Evolutionary conservation across 2,888 invertebrate genomes (phyloP).

Genomic region (Schrankia costaestrigalis): DNA sequence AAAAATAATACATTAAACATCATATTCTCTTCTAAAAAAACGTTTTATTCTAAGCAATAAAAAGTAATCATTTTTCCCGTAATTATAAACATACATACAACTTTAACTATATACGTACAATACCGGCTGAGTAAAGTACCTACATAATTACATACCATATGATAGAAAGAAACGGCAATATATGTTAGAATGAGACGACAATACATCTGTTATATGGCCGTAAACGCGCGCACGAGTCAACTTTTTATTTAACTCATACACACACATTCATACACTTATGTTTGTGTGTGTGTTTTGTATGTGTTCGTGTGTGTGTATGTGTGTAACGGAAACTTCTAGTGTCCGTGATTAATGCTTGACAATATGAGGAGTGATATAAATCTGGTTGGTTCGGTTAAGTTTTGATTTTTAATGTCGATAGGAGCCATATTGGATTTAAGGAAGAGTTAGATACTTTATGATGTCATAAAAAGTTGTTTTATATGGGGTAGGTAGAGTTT

Average conservation of each 20-base stretch:
- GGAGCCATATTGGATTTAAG: no score
- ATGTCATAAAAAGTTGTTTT: no score
- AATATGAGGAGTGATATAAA: slow-evolving; percentile 42
- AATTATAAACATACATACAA: slow-evolving; percentile 19
- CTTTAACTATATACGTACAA: slow-evolving; percentile 20
- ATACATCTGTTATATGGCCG: slow-evolving; percentile 54
- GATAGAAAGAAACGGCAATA: slow-evolving; percentile 26
- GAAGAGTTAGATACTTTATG: no score
- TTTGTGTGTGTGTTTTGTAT: background rate
- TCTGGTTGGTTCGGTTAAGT: slow-evolving; percentile 21
- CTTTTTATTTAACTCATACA: slow-evolving; percentile 55
- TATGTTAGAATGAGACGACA: slow-evolving; percentile 32
- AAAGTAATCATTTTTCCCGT: slow-evolving; percentile 28
- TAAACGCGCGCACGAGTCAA: slow-evolving; percentile 57
- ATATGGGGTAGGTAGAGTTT: no score
- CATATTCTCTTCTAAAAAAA: no score
- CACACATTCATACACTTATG: slow-evolving; percentile 16
- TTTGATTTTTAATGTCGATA: slow-evolving; percentile 13
- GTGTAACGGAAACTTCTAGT: slow-evolving; percentile 66
- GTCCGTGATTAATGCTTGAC: slow-evolving; percentile 55
- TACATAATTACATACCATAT: slow-evolving; percentile 48
- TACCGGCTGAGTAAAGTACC: slow-evolving; percentile 50
- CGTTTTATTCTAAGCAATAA: slow-evolving; percentile 18
- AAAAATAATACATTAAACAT: no score
- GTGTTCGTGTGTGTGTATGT: slow-evolving; percentile 2